Evolutionary conservation across 2,888 invertebrate species (phyloP), one percentile per base, ranked within the genome.

Genomic region (Choristoneura rosaceana): DNA sequence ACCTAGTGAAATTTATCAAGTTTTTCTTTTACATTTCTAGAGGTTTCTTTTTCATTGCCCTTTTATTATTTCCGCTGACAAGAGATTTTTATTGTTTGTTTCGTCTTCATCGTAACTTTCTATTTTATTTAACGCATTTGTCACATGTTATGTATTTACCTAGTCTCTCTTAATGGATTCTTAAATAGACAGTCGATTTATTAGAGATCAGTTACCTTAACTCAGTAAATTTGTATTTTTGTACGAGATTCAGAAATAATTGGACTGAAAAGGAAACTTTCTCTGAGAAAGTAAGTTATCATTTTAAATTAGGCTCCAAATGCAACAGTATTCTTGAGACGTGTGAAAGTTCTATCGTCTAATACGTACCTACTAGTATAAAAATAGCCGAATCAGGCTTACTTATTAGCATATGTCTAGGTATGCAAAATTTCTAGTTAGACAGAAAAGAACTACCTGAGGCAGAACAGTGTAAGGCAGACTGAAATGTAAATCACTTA

Each of bases 91-190:
- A n/a, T 25, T 25, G 38, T 43, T 38, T 45, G 45, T 55, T 17
- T 15, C 45, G 50, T 55, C n/a, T 45, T 52, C 25, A 10, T 15
- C 10, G 15, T 63, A 60, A 66, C 71, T 71, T 71, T 67, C 62
- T 14, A 62, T 71, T 71, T 47, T 41, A 71, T 71, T 62, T 25
- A 62, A 41, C n/a, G 33, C 62, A n/a, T 66, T 47, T 45, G 45
- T 62, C 34, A 62, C 61, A 45, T 47, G 8, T 50, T 43, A 70
- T 66, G 52, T 33, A n/a, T 60, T 65, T 43, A n/a, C n/a, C n/a
- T n/a, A 60, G 55, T 63, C 47, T 67, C 9, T 67, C 55, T 25
- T 15, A 58, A 67, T 45, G n/a, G 33, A 34, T n/a, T 61, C 12
- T 45, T 55, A 60, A 52, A 65, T 25, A 58, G 38, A 25, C 10